Base-by-base conservation (phyloP, 1,140 invertebrate species). In the Drosophila lacteicornis region DNA sequence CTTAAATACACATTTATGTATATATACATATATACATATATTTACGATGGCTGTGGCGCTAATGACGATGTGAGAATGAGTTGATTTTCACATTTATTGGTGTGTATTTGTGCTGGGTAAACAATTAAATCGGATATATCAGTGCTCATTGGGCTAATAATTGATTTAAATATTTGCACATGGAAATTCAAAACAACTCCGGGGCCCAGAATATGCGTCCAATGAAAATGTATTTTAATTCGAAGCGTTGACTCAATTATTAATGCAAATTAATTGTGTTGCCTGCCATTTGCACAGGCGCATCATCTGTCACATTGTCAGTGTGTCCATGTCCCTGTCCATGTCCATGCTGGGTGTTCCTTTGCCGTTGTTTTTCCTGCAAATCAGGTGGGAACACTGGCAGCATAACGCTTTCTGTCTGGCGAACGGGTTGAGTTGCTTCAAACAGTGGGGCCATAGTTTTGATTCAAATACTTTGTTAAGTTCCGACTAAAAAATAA, bases 231-330 rank as follows among this genome's bases (percentile, higher is more conserved):
- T 40, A 60, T 60, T 69, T 68, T 69, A 67, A 69, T 51, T 68
- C n/a, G 66, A 33, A 50, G 68, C 68, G 65, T 56, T 74, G 71
- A 75, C 49, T 75, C 58, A 75, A 75, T 75, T 75, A 75, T 75
- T 75, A 75, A 75, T 75, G 69, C 58, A 75, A 75, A 75, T 75
- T 75, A 75, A 75, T 75, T 75, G 46, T 46, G 38, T 75, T 75
- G 69, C 27, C 27, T 30, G 27, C 46, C 40, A 62, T 55, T 75
- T 47, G 56, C 47, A 40, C 55, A 40, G 46, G 43, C 47, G 33
- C 17, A 50, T 60, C 33, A 47, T 22, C 53, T 45, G 62, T 30
- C 9, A 15, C 56, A 25, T 13, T 65, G n/a, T 7, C 17, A 15
- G n/a, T 58, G 40, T 30, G 57, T 55, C 46, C 27, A 33, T 12